phyloP scores from a whole-genome alignment of 1,140 invertebrate species.

The Drosophila nigromelanica region DNA sequence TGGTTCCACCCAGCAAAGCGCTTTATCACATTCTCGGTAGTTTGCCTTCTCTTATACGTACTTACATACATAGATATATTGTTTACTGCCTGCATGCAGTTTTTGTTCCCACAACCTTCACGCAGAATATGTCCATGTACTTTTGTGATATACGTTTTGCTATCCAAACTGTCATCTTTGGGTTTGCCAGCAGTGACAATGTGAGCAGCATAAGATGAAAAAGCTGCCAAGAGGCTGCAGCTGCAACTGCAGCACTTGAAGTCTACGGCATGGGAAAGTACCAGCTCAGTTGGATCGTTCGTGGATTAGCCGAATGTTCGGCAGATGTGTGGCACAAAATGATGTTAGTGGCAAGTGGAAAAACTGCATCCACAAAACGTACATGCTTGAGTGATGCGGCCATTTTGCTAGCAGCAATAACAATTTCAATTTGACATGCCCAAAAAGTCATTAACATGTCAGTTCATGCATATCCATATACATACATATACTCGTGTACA shows the following conservation, averaged over 20 bases:
- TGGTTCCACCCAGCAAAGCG: constrained; percentile 27
- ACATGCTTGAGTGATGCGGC: constrained; percentile 55
- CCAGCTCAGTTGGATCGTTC: constrained; percentile 58
- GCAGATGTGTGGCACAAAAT: constrained; percentile 35
- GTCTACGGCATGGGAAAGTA: constrained; percentile 52
- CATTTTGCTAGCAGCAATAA: constrained; percentile 39
- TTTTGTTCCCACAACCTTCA: constrained; percentile 39
- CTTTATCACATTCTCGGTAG: constrained; percentile 63
- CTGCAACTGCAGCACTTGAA: constrained; percentile 30
- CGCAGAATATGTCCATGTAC: constrained; percentile 52
- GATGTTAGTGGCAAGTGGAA: constrained; percentile 23
- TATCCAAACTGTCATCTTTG: constrained; percentile 68
- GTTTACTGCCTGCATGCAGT: constrained; percentile 33
- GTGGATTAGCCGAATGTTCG: constrained; percentile 66
- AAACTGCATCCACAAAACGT: constrained; percentile 27
- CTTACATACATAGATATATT: constrained; percentile 20
- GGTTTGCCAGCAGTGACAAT: constrained; percentile 36
- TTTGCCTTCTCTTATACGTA: constrained; percentile 30
- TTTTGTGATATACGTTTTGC: constrained; percentile 64
- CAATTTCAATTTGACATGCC: constrained; percentile 41
- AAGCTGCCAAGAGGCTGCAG: constrained; percentile 42
- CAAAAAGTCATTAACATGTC: constrained; percentile 38
- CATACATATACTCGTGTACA: not conserved
- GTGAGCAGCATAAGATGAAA: constrained; percentile 19
- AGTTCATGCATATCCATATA: constrained; percentile 16